Evolutionary conservation across 2,113 vertebrate species (phyloP).

Genomic region (Grantiella picta): DNA sequence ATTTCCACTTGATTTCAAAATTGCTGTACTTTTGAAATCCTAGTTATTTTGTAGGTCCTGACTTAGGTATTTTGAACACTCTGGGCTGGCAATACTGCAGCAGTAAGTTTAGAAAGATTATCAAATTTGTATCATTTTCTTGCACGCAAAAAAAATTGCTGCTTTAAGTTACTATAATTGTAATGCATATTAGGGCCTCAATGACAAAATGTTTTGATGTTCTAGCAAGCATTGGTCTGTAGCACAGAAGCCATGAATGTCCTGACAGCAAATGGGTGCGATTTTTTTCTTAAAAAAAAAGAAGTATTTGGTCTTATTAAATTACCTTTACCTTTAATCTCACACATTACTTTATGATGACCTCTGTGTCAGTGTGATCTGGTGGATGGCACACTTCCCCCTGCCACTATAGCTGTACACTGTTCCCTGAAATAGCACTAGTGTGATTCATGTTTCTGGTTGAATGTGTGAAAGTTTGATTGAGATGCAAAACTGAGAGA

Average conservation of each 20-base stretch:
- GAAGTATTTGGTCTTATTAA: background rate
- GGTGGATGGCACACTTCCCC: background rate
- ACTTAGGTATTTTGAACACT: background rate
- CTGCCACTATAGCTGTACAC: background rate
- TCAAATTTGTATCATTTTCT: background rate
- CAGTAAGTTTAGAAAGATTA: background rate
- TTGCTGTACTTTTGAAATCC: constrained; percentile 1
- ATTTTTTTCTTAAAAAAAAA: background rate
- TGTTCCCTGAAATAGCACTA: constrained; percentile 28
- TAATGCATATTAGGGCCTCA: background rate
- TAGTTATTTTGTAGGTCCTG: background rate
- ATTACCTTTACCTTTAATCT: background rate
- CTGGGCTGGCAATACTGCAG: background rate
- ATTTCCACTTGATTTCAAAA: constrained; percentile 38
- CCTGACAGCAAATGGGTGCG: background rate
- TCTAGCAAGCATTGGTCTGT: background rate
- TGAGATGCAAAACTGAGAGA: constrained; percentile 33
- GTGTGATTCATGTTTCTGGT: constrained; percentile 53
- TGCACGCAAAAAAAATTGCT: background rate
- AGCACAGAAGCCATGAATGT: background rate
- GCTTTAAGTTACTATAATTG: background rate
- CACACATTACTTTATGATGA: background rate
- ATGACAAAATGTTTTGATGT: background rate
- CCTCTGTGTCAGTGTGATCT: background rate
- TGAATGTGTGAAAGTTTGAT: constrained; percentile 51